Percentiles rank a stretch among this genome's conserved stretches.
These are phyloP conservation scores for Astur gentilis DNA, from an alignment of 2,113 vertebrate genomes.

Conservation along the genomic window DNA sequence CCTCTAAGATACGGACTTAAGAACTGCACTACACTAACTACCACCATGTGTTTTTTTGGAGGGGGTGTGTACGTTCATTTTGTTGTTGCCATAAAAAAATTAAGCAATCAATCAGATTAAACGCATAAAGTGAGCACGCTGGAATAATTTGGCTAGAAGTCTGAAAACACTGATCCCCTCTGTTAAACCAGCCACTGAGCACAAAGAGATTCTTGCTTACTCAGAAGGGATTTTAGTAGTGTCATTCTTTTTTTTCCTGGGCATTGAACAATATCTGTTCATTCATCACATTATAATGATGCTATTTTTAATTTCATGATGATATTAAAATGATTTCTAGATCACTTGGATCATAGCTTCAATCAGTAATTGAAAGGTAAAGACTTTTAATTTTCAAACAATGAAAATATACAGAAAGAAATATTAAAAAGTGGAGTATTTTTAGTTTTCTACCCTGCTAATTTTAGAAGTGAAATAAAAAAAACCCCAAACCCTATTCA, in stretches of 20 bases:
- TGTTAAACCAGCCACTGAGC: neutral
- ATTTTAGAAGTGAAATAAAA: neutral
- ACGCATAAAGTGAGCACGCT: neutral
- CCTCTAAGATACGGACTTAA: neutral
- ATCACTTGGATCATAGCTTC: neutral
- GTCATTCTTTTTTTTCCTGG: neutral
- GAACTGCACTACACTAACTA: neutral
- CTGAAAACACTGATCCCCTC: neutral
- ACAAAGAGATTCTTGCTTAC: neutral
- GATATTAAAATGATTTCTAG: neutral
- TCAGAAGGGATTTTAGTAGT: neutral
- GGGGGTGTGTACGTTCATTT: neutral
- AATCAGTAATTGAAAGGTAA: neutral
- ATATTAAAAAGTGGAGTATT: neutral
- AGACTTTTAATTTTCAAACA: neutral
- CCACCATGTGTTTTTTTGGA: rapidly evolving
- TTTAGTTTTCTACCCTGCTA: neutral
- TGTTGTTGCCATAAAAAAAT: neutral
- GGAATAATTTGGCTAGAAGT: neutral
- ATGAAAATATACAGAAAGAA: neutral
- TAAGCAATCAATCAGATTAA: neutral
- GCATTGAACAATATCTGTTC: neutral
- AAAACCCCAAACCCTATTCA: neutral
- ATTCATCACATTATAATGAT: neutral
- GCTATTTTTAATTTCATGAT: neutral